phyloP scores from a whole-genome alignment of 2,797 vertebrate genomes.

The Rhabdophis nuchalis region DNA sequence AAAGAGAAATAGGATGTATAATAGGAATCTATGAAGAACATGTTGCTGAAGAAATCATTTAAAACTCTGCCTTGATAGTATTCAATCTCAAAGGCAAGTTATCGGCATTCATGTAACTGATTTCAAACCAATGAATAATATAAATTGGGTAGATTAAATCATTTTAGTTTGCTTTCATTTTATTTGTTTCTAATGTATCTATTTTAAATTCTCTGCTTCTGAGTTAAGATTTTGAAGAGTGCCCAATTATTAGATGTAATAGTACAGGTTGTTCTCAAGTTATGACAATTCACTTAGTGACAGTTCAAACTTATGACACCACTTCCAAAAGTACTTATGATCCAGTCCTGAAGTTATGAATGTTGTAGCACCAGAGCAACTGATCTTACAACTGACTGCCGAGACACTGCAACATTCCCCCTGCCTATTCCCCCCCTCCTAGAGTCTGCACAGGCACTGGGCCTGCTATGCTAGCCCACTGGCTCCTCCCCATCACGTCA shows the following conservation, averaged over 20 bases:
- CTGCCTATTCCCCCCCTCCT: neutral
- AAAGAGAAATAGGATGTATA: neutral
- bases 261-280: neutral
- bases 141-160: neutral
- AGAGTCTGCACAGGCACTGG: neutral
- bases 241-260: neutral
- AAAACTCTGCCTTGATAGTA: neutral
- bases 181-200: neutral
- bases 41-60: neutral
- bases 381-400: neutral
- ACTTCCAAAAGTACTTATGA: neutral
- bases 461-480: neutral
- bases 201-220: neutral
- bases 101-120: neutral
- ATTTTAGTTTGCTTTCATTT: neutral
- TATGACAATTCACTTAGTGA: neutral
- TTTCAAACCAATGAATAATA: neutral
- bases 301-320: neutral
- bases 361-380: neutral
- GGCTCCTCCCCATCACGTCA: neutral
- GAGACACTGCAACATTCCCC: neutral
- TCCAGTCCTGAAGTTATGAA: neutral
- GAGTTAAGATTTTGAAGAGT: neutral
- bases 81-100: neutral
- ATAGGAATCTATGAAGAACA: neutral